Evolutionary conservation across 2,797 vertebrate genomes (phyloP).

Genomic region (Hydrocynus forskahlii): DNA sequence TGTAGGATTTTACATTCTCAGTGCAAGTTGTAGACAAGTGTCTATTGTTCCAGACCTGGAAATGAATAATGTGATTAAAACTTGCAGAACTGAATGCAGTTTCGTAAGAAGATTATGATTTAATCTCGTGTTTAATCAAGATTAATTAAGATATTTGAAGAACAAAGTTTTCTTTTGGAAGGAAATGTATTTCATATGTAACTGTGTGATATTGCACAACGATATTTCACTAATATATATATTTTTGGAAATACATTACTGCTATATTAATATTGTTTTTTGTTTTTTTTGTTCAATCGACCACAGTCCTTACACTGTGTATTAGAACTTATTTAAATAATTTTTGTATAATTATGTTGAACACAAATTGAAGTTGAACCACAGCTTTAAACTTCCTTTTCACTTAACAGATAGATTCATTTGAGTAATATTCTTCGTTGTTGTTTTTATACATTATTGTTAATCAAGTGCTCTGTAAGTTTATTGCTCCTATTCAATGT

Average conservation of each 20-base stretch:
- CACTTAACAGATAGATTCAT: not conserved
- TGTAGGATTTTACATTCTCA: conserved; percentile 14
- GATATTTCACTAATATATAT: not conserved
- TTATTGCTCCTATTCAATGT: not conserved
- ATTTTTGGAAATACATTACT: not conserved
- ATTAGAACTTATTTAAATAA: too few species aligned
- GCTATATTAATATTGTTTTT: too few species aligned
- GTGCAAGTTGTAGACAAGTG: conserved; percentile 43
- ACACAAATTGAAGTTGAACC: not conserved
- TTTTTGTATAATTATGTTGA: too few species aligned
- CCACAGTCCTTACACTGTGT: too few species aligned
- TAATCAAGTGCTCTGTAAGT: not conserved
- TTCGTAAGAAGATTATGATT: conserved; percentile 68
- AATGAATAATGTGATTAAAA: conserved; percentile 50
- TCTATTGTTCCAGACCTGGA: conserved; percentile 53
- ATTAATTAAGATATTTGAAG: conserved; percentile 42
- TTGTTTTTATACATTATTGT: not conserved
- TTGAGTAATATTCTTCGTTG: not conserved
- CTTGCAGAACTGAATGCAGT: conserved; percentile 49
- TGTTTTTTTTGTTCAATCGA: too few species aligned
- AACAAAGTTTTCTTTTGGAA: not conserved
- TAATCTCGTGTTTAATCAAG: conserved; percentile 44
- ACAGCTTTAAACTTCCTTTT: not conserved
- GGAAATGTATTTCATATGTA: too few species aligned
- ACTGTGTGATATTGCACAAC: not conserved